Conservation (phyloP, 2,888 invertebrate species). For the Eristalis tenax region DNA sequence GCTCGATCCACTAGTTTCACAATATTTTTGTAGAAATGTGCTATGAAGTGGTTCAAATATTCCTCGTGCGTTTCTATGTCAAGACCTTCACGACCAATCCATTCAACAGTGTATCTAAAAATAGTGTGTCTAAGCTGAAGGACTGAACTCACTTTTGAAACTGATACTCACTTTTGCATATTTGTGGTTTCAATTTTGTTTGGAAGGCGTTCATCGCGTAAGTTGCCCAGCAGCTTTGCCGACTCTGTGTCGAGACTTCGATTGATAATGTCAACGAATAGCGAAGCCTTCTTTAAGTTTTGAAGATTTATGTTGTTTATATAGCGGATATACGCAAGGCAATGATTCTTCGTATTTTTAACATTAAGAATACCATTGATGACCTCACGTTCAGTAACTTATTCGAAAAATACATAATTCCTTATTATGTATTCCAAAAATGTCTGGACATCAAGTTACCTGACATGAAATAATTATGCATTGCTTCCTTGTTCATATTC, state of each 20-base stretch:
- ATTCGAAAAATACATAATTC: neutral
- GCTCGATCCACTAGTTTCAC: slow-evolving; percentile 95
- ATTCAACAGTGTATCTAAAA: slow-evolving; percentile 94
- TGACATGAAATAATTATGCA: slow-evolving; percentile 99
- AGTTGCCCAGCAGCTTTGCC: slow-evolving; percentile 91
- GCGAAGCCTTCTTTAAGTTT: slow-evolving; percentile 95
- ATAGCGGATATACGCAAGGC: slow-evolving; percentile 95
- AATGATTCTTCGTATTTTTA: slow-evolving; percentile 96
- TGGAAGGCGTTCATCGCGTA: slow-evolving; percentile 94
- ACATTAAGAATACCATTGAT: slow-evolving; percentile 97
- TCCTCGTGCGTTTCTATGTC: slow-evolving; percentile 96
- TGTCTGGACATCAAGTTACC: slow-evolving; percentile 83
- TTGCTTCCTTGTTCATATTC: slow-evolving; percentile 94
- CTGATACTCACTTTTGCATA: slow-evolving; percentile 87
- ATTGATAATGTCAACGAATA: slow-evolving; percentile 97
- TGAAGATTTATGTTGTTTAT: slow-evolving; percentile 98
- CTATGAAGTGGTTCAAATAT: slow-evolving; percentile 95
- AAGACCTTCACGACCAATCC: slow-evolving; percentile 97
- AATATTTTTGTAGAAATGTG: slow-evolving; percentile 96
- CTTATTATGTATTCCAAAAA: neutral
- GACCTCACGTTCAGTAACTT: slow-evolving; percentile 98
- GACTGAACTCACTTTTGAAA: too few relatives aligned
- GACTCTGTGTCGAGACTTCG: slow-evolving; percentile 96
- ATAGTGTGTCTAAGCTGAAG: slow-evolving; percentile 1
- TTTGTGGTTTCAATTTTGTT: slow-evolving; percentile 94